Evolutionary conservation across 1,140 invertebrate genomes (phyloP), one percentile per base, ranked within the genome.

Genomic region (Drosophila willistoni): DNA sequence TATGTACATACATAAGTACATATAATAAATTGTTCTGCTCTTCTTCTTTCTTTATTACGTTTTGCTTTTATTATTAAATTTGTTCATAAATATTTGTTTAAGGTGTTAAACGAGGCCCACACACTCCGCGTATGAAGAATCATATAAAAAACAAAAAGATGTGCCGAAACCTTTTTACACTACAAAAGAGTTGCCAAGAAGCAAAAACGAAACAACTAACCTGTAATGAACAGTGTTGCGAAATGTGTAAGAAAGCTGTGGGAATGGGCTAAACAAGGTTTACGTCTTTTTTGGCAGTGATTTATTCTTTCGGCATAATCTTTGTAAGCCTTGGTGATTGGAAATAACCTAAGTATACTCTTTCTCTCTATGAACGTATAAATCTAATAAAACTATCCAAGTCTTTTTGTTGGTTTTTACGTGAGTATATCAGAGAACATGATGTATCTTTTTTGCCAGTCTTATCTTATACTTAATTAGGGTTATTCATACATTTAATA

Each of bases 81-180:
- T 62, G 33, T 7, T 44, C 13, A 44, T 62, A 62, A 62, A 62
- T 44, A 62, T 44, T 62, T 62, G 60, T 22, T 19, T 13, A 44
- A 62, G 60, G 60, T 62, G 60, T 62, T 19, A 42, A 62, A 44
- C 7, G 39, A 51, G 73, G 57, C 67, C 74, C 73, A 75, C 73
- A 75, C 74, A 72, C 17, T 68, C 72, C 34, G 42, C 14, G 39
- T 41, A 33, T 39, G 12, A 57, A 60, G 55, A 57, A 10, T 47
- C 41, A 19, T 14, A 19, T 17, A 36, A 9, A 19, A 42, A n/a
- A 14, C 9, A 7, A 65, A 33, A 17, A 64, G 22, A 47, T 51
- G 4, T 12, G 17, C 17, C 44, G 44, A 51, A 51, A 9, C 19
- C 3, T 51, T 22, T 7, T 14, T n/a, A 44, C 42, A 17, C 14